Base-by-base conservation (phyloP, 2,113 vertebrate genomes). In the Archocentrus centrarchus region DNA sequence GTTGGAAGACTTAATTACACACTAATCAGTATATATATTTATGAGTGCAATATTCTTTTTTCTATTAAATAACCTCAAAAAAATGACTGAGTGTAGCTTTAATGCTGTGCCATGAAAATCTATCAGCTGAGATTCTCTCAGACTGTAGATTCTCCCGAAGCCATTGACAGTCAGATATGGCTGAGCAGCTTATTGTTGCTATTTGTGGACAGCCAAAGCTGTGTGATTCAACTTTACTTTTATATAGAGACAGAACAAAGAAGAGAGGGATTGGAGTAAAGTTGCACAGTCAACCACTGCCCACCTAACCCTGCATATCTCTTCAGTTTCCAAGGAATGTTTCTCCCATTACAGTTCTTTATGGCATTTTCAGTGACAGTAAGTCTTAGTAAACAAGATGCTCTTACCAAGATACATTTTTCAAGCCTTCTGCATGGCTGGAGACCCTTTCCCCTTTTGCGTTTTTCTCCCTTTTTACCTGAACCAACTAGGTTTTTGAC, bases 331-430 rank as follows among this genome's bases (percentile, higher is more conserved):
- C 64, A 70, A 50, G 15, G 30, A 70, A 70, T 30, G 41, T 50
- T 70, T 53, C 44, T 70, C 50, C 66, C 44, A 53, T 44, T 70
- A 15, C 50, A 53, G 3, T 24, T 70, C 44, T 20, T 32, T 32
- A 13, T 32, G 30, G 44, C 53, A 32, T 27, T 32, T 70, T 70
- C 44, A 32, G 17, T 70, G 3, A 70, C 10, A 70, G 41, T 50
- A 70, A 50, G 44, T 7, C 66, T 70, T 53, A 70, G 66, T 50
- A 70, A 70, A 39, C 20, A 24, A 70, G 66, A 70, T 70, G 10
- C 66, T 32, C 44, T 53, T 70, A 44, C 66, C 24, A 70, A 50
- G 66, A 50, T 70, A 50, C 24, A 70, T 70, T 70, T 70, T 13
- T 61, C 27, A 7, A 64, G 50, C 35, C 64, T 32, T 61, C 11